Evolutionary conservation across 2,797 vertebrate species (phyloP).

Genomic region (Threskiornis aethiopicus): DNA sequence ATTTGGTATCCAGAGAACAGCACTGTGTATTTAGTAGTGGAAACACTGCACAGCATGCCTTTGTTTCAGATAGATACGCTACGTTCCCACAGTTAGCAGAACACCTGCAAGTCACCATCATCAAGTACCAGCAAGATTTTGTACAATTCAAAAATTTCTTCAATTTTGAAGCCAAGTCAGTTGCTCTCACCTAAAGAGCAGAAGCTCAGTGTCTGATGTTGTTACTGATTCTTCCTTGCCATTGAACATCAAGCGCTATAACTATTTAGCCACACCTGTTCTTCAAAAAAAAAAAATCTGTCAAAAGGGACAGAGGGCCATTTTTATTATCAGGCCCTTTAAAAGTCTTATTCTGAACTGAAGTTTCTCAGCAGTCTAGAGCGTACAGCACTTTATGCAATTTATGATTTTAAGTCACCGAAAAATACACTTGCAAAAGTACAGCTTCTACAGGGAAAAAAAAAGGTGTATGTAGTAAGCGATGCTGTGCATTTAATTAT

Average conservation of each 20-base stretch:
- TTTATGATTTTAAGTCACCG: not conserved
- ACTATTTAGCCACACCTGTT: not conserved
- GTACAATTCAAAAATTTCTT: not conserved
- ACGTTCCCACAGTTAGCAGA: not conserved
- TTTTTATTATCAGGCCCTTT: not conserved
- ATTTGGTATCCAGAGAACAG: not conserved
- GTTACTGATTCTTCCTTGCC: not conserved
- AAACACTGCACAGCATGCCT: not conserved
- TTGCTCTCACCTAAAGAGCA: not conserved
- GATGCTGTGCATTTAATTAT: not conserved
- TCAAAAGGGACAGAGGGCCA: not conserved
- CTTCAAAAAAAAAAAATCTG: not conserved
- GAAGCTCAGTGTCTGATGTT: not conserved
- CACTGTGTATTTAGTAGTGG: not conserved
- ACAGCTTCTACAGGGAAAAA: not conserved
- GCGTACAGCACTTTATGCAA: not conserved
- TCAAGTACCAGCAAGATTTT: not conserved
- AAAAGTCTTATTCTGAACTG: not conserved
- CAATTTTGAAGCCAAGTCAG: not conserved
- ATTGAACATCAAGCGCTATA: not conserved
- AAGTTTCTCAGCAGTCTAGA: not conserved
- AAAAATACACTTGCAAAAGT: not conserved
- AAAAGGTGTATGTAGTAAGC: not conserved
- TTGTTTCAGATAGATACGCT: not conserved
- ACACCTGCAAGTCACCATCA: not conserved